Evolutionary conservation across 2,797 vertebrate genomes (phyloP).

Genomic region (Pseudomugil gertrudae): DNA sequence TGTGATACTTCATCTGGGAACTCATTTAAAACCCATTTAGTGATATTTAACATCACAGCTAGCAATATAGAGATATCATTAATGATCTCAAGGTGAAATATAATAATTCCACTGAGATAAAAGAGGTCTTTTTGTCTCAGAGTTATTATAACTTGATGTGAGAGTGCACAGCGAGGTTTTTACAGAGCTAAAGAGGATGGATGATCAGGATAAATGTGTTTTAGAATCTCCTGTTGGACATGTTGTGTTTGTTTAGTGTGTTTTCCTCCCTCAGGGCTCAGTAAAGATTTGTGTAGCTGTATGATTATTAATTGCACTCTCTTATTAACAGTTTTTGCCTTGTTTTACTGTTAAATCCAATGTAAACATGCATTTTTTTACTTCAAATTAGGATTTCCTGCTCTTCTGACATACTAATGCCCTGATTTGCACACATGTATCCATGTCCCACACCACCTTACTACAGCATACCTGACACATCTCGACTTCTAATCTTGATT

Average conservation of each 20-base stretch:
- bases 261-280: slow-evolving; percentile 24
- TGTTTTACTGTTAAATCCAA: slow-evolving; percentile 7
- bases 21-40: neutral
- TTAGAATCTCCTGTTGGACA: neutral
- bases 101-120: too few relatives aligned
- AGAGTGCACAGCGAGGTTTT: neutral
- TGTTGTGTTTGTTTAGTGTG: neutral
- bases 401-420: neutral
- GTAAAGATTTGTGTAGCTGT: slow-evolving; percentile 22
- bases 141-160: too few relatives aligned
- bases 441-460: slow-evolving; percentile 17
- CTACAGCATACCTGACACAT: slow-evolving; percentile 22
- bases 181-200: neutral
- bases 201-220: neutral
- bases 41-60: neutral
- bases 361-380: slow-evolving; percentile 1
- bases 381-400: slow-evolving; percentile 13
- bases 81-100: too few relatives aligned
- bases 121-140: too few relatives aligned
- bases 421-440: neutral
- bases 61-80: too few relatives aligned
- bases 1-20: neutral
- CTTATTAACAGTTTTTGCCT: neutral
- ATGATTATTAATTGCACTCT: slow-evolving; percentile 17
- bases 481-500: slow-evolving; percentile 45